Evolutionary conservation across 2,113 vertebrate genomes (phyloP), one percentile per base, ranked within the genome.

Genomic region (Heptranchias perlo): DNA sequence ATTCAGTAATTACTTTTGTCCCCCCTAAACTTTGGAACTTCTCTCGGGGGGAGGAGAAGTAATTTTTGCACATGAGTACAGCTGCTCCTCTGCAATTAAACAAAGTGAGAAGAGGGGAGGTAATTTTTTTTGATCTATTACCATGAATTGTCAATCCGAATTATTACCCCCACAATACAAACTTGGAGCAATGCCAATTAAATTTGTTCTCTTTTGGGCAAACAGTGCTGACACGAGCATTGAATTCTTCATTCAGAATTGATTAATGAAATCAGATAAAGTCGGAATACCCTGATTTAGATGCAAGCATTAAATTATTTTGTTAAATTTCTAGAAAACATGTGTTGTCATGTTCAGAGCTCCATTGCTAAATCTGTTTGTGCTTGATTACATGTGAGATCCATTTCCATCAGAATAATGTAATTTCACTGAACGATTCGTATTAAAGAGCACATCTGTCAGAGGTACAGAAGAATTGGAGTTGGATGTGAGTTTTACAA

Each of bases 401-500:
- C 96, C 86, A 11, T 97, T 96, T 97, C 97, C 97, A 97, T 97
- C 97, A 97, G 96, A 97, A 97, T 97, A 97, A 98, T 97, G 97
- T 97, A 97, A 97, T 97, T 97, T 97, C 97, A 97, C 96, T 97
- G 97, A 97, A 97, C 97, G 96, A 98, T 97, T 97, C 97, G 97
- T 97, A 97, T 97, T 98, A 97, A 96, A 96, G 96, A 96, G 96
- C 96, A 97, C 97, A 97, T 97, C 97, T 97, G 97, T 98, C 97
- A 97, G 97, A 97, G 97, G 97, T 97, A 96, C 96, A 97, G 97
- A 97, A 97, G 97, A 97, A 97, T 96, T 97, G 96, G 96, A 96
- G 97, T 97, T 94, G 62, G 92, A 65, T 94, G 92, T 94, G 58
- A 94, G 92, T 73, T 97, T 97, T 97, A 98, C 97, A 98, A 98